Base-by-base conservation (phyloP, 2,113 vertebrate species). In the Orycteropus afer region DNA sequence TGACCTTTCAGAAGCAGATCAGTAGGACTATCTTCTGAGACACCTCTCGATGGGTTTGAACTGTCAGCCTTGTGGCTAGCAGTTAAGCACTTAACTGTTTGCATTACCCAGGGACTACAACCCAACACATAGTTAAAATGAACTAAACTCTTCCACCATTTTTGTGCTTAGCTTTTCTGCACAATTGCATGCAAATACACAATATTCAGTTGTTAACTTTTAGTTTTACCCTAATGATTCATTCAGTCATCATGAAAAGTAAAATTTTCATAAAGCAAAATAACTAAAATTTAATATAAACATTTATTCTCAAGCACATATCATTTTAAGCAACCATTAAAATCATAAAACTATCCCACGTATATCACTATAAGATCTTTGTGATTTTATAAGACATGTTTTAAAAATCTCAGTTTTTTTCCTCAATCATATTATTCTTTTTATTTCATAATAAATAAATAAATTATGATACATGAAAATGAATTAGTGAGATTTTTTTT, bases 211-310 rank as follows among this genome's bases (percentile, higher is more conserved):
- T 82, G 27, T 14, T 61, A 83, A 71, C 45, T 73, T 86, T 90
- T 8, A 69, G 10, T 63, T 53, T 45, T 89, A 40, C 4, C 27
- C 32, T 63, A 7, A 49, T 29, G 8, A 83, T 47, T 65, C 12
- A 61, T 47, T 77, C 57, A 67, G 2, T 59, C 23, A 53, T 27
- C 57, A 76, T 82, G 49, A 94, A 96, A 90, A 80, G 13, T 51
- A 45, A n/a, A 14, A 25, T 55, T 94, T 81, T 85, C 69, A 42
- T 71, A 80, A 78, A 90, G 57, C 34, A 88, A 78, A 77, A 49
- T 47, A 78, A 67, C 42, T 77, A 61, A 82, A 93, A 51, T 71
- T 45, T 81, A 93, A 47, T 77, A 40, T 65, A 85, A 90, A 82
- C 15, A 42, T 34, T 80, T 83, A 83, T 91, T 91, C 49, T 89